Conservation (phyloP, 2,113 vertebrate species). For the Pipa parva region DNA sequence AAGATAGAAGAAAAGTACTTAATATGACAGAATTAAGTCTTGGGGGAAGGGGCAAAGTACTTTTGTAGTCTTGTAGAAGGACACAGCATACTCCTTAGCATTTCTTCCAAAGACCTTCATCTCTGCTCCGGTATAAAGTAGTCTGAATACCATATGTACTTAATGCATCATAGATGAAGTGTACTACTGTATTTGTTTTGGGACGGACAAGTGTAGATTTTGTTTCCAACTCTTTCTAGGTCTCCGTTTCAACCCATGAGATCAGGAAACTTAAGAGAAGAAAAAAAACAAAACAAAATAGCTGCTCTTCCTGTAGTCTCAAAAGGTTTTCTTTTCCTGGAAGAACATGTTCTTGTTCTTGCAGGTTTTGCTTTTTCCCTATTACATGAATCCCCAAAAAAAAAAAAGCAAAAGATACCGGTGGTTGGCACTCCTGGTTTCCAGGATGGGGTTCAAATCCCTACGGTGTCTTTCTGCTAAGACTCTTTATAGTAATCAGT, state of each 20-base stretch:
- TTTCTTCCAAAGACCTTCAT: too few relatives aligned
- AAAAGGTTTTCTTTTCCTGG: constrained; percentile 90
- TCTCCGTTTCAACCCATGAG: background rate
- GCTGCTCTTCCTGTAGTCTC: constrained; percentile 29
- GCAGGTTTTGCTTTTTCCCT: constrained; percentile 93
- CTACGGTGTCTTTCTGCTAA: constrained; percentile 71
- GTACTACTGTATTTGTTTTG: background rate
- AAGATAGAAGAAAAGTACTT: too few relatives aligned
- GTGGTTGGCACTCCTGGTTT: constrained; percentile 86
- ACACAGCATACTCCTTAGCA: too few relatives aligned
- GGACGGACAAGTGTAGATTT: background rate
- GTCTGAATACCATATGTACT: too few relatives aligned
- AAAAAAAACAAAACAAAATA: constrained; percentile 12
- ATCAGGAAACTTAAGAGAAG: background rate
- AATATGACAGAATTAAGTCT: too few relatives aligned
- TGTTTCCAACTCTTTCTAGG: constrained; percentile 5
- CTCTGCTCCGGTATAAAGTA: too few relatives aligned
- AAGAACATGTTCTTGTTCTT: constrained; percentile 81
- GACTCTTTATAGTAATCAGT: background rate
- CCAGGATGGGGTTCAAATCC: constrained; percentile 86
- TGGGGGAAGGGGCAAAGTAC: too few relatives aligned
- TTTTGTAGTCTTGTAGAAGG: too few relatives aligned
- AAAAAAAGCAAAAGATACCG: constrained; percentile 96
- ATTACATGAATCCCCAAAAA: constrained; percentile 50
- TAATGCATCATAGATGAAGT: too few relatives aligned